Evolutionary conservation across 2,113 vertebrate genomes (phyloP).

Genomic region (Podiceps cristatus): DNA sequence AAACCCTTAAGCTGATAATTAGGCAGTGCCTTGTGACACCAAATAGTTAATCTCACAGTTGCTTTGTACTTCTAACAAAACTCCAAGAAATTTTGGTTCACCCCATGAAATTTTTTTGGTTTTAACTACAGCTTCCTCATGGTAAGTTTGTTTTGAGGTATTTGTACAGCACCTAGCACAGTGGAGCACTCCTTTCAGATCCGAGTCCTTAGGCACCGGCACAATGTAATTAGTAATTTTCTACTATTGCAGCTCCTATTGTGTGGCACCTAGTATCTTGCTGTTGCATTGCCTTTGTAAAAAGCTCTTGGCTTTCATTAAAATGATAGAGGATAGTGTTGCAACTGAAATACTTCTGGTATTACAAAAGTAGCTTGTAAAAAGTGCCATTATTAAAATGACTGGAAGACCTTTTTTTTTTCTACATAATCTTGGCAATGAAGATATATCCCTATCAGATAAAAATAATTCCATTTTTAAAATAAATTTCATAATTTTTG

Average conservation of each 20-base stretch:
- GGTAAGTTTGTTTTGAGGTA: neutral
- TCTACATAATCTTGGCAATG: neutral
- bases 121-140: neutral
- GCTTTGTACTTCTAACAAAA: neutral
- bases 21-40: neutral
- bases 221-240: neutral
- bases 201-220: too few relatives aligned
- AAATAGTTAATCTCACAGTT: neutral
- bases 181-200: neutral
- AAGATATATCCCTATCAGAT: neutral
- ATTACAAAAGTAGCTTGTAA: neutral
- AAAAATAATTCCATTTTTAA: neutral
- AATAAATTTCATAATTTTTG: neutral
- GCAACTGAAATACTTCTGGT: neutral
- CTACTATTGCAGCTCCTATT: neutral
- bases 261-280: neutral
- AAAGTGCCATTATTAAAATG: neutral
- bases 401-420: neutral
- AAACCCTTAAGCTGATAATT: accelerated
- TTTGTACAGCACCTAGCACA: too few relatives aligned
- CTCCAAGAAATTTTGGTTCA: neutral
- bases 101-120: too few relatives aligned
- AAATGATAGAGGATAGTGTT: neutral
- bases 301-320: neutral
- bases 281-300: neutral